Percentiles rank a stretch among this genome's conserved stretches.
phyloP scores from a whole-genome alignment of 2,888 invertebrate species.

The Encarsia formosa region DNA sequence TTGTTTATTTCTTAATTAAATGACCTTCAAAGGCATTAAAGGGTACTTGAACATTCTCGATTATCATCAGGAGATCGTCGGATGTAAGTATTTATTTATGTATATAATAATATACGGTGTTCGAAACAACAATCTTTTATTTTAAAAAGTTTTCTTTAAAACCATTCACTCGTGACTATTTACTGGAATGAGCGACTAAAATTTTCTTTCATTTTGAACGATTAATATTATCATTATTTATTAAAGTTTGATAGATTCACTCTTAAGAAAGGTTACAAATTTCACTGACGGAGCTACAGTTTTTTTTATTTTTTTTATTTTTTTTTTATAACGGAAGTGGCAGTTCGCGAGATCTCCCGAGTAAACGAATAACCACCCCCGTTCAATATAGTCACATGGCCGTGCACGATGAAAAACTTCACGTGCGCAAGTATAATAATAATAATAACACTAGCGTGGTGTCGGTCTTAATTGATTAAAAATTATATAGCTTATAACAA shows the following conservation, averaged over 20 bases:
- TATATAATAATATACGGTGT: slow-evolving; percentile 14
- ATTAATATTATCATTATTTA: too few relatives aligned
- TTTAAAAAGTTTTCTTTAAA: too few relatives aligned
- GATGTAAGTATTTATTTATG: slow-evolving; percentile 6
- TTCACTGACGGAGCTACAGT: too few relatives aligned
- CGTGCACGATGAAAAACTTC: slow-evolving; percentile 24
- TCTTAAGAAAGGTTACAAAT: too few relatives aligned
- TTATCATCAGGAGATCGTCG: slow-evolving; percentile 34
- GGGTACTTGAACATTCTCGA: slow-evolving; percentile 32
- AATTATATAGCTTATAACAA: slow-evolving; percentile 32
- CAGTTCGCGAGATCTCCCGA: slow-evolving; percentile 30
- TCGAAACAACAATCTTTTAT: slow-evolving; percentile 8
- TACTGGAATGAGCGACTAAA: too few relatives aligned
- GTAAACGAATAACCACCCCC: slow-evolving; percentile 28
- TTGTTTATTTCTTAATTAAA: slow-evolving; percentile 37
- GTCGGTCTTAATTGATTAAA: slow-evolving; percentile 35
- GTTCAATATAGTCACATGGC: slow-evolving; percentile 23
- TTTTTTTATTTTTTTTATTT: too few relatives aligned
- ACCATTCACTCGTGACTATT: too few relatives aligned
- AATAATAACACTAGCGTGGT: slow-evolving; percentile 30
- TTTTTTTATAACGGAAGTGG: slow-evolving; percentile 8
- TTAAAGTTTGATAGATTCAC: too few relatives aligned
- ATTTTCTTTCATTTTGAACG: too few relatives aligned
- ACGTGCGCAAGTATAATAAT: slow-evolving; percentile 25
- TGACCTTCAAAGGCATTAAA: slow-evolving; percentile 34